A percentile compares a stretch with the other conserved stretches of the same genome.
phyloP scores from a whole-genome alignment of 2,797 vertebrate genomes.

The Erethizon dorsatum region DNA sequence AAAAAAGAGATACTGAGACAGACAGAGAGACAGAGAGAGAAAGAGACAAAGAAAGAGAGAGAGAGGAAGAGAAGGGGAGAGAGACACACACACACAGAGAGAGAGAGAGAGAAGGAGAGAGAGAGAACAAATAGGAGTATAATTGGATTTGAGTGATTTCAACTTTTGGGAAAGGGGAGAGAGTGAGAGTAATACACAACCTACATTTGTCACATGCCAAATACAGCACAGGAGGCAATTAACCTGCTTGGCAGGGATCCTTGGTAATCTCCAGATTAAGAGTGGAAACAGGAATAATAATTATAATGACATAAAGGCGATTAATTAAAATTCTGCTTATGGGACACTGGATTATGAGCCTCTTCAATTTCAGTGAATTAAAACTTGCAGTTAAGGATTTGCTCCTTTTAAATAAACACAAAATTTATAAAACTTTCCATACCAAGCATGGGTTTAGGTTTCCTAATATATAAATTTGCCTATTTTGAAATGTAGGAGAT shows the following conservation, averaged over 20 bases:
- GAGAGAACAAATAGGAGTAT: not conserved
- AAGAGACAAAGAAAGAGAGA: no score
- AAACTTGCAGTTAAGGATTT: not conserved
- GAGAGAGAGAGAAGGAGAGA: not conserved
- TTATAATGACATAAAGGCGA: not conserved
- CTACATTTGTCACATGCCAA: not conserved
- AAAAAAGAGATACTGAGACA: no score
- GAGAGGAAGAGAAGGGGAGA: not conserved
- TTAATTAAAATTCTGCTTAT: not conserved
- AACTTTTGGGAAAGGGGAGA: not conserved
- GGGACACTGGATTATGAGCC: not conserved
- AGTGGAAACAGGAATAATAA: not conserved
- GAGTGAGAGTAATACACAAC: not conserved
- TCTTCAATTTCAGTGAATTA: not conserved
- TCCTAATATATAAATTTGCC: not conserved
- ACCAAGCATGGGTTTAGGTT: not conserved
- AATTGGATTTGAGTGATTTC: not conserved
- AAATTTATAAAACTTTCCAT: not conserved
- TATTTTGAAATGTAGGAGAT: not conserved
- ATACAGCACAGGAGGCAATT: not conserved
- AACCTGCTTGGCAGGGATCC: not conserved
- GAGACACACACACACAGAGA: not conserved
- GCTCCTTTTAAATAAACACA: not conserved
- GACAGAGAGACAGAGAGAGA: no score
- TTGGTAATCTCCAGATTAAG: not conserved